These are phyloP conservation scores for Platichthys flesus DNA, from an alignment of 2,113 vertebrate genomes.

Conservation along the genomic window DNA sequence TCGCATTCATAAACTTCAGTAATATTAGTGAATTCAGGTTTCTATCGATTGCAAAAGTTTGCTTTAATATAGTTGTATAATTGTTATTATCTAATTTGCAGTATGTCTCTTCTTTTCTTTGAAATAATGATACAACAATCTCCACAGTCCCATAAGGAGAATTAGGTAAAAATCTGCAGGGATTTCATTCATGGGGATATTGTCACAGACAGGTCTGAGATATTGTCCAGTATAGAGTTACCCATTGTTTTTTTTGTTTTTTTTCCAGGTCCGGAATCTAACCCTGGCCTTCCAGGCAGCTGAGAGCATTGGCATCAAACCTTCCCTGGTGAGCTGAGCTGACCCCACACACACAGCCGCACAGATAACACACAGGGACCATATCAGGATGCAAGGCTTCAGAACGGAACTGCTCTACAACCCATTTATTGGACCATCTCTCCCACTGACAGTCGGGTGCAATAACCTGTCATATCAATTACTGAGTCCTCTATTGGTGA, in stretches of 20 bases:
- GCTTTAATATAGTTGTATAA: not conserved
- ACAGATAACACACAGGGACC: slow-evolving; percentile 18
- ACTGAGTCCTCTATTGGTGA: not conserved
- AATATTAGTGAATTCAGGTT: not conserved
- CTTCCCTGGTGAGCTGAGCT: slow-evolving; percentile 91
- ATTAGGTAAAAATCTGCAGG: not conserved
- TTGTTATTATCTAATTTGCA: not conserved
- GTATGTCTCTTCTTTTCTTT: not conserved
- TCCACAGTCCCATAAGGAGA: no score
- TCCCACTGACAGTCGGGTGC: not conserved
- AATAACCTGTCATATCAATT: not conserved
- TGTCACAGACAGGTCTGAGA: not conserved
- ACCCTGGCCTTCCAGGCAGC: slow-evolving; percentile 96
- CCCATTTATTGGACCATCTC: not conserved
- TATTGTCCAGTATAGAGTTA: not conserved
- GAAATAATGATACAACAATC: not conserved
- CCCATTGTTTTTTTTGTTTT: slow-evolving; percentile 58
- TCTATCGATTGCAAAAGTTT: not conserved
- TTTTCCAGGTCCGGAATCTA: slow-evolving; percentile 91
- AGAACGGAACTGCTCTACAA: not conserved
- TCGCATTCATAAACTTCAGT: not conserved
- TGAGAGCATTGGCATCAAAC: slow-evolving; percentile 95
- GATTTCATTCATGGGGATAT: not conserved
- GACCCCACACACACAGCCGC: slow-evolving; percentile 24
- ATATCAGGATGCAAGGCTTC: slow-evolving; percentile 13